These are phyloP conservation scores for Aplocera efformata DNA, from an alignment of 2,888 invertebrate genomes.

Conservation along the genomic window DNA sequence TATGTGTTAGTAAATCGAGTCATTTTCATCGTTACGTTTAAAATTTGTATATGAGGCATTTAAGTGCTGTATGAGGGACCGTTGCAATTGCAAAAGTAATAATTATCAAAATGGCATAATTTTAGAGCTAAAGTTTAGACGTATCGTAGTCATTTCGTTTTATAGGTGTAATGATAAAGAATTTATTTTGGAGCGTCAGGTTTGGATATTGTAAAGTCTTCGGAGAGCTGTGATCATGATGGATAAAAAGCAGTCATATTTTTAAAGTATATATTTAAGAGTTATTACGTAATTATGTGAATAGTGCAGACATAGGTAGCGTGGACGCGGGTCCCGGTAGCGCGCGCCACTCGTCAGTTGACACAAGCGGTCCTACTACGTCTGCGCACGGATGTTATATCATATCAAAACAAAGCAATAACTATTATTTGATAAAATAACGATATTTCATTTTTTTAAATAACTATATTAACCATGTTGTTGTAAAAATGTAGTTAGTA, in stretches of 20 bases:
- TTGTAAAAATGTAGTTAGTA: conserved; percentile 76
- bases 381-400: conserved; percentile 60
- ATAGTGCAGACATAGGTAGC: conserved; percentile 49
- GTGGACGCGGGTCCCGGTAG: conserved; percentile 20
- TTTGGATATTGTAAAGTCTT: conserved; percentile 76
- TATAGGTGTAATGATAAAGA: conserved; percentile 78
- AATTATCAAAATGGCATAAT: conserved; percentile 79
- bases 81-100: conserved; percentile 80
- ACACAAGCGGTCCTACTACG: conserved; percentile 25
- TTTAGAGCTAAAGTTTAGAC: conserved; percentile 75
- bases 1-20: conserved; percentile 48
- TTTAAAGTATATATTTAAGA: conserved; percentile 77
- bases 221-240: conserved; percentile 79
- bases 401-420: conserved; percentile 79
- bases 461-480: conserved; percentile 78
- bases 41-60: conserved; percentile 77
- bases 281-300: conserved; percentile 72
- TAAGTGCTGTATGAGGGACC: conserved; percentile 78
- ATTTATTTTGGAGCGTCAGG: conserved; percentile 78
- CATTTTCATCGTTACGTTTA: conserved; percentile 68
- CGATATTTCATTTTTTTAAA: conserved; percentile 68
- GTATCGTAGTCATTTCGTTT: conserved; percentile 79
- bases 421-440: conserved; percentile 75
- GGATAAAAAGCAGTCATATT: conserved; percentile 80
- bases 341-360: conserved; percentile 9